A percentile compares a stretch with the other conserved stretches of the same genome.
phyloP scores from a whole-genome alignment of 1,140 invertebrate genomes.

The Araneus ventricosus region DNA sequence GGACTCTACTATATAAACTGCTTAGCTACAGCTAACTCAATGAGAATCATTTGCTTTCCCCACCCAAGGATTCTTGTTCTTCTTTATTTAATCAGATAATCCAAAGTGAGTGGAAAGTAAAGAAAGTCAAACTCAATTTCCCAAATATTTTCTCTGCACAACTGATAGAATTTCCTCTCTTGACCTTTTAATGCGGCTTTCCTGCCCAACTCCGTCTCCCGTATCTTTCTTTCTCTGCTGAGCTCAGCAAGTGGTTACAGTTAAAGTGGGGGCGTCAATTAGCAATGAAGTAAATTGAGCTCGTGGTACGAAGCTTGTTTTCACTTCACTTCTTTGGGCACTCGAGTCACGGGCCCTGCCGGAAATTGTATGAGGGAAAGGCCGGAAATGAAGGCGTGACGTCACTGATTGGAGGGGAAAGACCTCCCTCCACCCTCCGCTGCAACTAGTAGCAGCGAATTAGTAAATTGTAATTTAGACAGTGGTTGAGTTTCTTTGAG shows the following conservation, averaged over 20 bases:
- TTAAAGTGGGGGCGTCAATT: slow-evolving; percentile 53
- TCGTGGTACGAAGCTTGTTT: background rate
- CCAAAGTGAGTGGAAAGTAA: too few species aligned
- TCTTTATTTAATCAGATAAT: too few species aligned
- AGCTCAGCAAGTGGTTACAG: background rate
- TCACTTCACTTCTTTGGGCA: slow-evolving; percentile 41
- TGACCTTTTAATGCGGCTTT: background rate
- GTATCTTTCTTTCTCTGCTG: background rate
- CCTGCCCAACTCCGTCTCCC: background rate
- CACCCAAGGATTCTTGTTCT: too few species aligned
- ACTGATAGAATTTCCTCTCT: background rate
- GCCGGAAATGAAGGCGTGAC: slow-evolving; percentile 73
- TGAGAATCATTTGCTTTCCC: too few species aligned
- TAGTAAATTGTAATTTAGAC: slow-evolving; percentile 51
- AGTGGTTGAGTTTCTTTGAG: background rate
- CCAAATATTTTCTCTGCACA: background rate
- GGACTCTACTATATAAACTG: too few species aligned
- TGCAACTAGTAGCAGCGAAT: slow-evolving; percentile 46
- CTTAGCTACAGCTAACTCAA: too few species aligned
- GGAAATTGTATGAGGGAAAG: slow-evolving; percentile 72
- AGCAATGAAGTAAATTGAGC: slow-evolving; percentile 70
- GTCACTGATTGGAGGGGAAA: slow-evolving; percentile 65
- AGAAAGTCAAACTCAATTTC: too few species aligned
- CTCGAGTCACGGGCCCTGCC: slow-evolving; percentile 54
- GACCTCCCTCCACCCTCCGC: background rate